Conservation (phyloP, 1,140 invertebrate genomes). For the Planococcus citri region DNA sequence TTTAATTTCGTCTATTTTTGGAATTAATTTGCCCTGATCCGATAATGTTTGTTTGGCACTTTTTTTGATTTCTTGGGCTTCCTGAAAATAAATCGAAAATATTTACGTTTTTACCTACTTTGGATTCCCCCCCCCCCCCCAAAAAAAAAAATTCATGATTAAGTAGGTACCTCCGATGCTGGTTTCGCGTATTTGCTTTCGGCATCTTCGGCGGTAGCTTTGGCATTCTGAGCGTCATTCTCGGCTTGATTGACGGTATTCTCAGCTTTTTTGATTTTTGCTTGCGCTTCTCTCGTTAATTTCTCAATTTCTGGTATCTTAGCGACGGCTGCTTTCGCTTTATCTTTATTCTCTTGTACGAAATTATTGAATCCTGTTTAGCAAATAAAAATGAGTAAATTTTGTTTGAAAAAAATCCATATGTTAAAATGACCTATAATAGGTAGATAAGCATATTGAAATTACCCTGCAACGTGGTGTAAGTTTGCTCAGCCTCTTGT, state of each 20-base stretch:
- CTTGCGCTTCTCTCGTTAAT: constrained; percentile 49
- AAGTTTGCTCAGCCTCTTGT: constrained; percentile 72
- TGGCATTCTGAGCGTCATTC: constrained; percentile 59
- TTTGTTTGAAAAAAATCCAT: neutral
- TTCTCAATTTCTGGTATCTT: constrained; percentile 43
- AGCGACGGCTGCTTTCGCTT: constrained; percentile 54
- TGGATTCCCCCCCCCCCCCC: too few relatives aligned
- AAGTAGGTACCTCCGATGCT: constrained; percentile 57
- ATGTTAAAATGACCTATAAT: neutral
- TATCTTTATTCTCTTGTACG: constrained; percentile 55
- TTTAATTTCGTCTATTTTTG: constrained; percentile 61
- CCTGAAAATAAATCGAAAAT: constrained; percentile 35
- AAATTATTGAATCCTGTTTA: constrained; percentile 82
- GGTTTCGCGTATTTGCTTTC: constrained; percentile 55
- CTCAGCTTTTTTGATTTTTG: constrained; percentile 41
- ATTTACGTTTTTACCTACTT: too few relatives aligned
- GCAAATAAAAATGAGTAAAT: neutral
- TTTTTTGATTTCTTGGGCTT: constrained; percentile 60
- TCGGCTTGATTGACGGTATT: constrained; percentile 55
- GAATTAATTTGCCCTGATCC: constrained; percentile 55
- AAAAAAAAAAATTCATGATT: too few relatives aligned
- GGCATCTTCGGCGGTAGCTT: constrained; percentile 60
- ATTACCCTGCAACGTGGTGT: constrained; percentile 65
- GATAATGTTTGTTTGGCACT: constrained; percentile 63
- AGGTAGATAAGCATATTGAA: neutral